These are phyloP conservation scores for Bimastos eiseni DNA, from an alignment of 2,888 invertebrate species.

Conservation along the genomic window DNA sequence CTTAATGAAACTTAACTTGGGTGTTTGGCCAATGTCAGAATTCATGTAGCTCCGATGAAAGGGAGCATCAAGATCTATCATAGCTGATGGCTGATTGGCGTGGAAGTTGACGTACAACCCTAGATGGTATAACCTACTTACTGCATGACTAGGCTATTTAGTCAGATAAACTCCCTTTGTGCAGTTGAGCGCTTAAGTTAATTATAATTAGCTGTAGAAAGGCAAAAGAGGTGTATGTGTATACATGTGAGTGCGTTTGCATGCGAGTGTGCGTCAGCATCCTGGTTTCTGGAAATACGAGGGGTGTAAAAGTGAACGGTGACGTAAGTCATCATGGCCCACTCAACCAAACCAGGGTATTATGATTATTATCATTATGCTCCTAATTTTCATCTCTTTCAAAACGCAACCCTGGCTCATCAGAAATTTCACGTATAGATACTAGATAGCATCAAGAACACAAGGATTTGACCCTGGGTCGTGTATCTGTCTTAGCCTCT, in stretches of 20 bases:
- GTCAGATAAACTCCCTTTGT: background rate
- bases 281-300: background rate
- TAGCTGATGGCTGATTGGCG: background rate
- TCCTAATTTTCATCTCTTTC: no score
- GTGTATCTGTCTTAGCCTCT: background rate
- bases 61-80: background rate
- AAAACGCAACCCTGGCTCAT: background rate
- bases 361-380: no score
- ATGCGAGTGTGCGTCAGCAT: no score
- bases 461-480: background rate
- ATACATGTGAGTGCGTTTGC: background rate
- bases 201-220: no score
- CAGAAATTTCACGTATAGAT: background rate
- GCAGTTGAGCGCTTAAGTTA: background rate
- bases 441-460: background rate
- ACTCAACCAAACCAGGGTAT: background rate
- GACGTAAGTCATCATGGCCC: background rate
- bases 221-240: background rate
- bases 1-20: background rate
- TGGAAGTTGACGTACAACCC: background rate
- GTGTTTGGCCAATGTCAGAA: background rate
- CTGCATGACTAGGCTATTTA: no score
- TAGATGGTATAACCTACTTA: no score
- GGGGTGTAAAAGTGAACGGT: background rate
- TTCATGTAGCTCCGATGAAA: background rate